A percentile compares a stretch with the other conserved stretches of the same genome.
phyloP scores from a whole-genome alignment of 1,140 invertebrate genomes.

The Gonatopus flavifemur region DNA sequence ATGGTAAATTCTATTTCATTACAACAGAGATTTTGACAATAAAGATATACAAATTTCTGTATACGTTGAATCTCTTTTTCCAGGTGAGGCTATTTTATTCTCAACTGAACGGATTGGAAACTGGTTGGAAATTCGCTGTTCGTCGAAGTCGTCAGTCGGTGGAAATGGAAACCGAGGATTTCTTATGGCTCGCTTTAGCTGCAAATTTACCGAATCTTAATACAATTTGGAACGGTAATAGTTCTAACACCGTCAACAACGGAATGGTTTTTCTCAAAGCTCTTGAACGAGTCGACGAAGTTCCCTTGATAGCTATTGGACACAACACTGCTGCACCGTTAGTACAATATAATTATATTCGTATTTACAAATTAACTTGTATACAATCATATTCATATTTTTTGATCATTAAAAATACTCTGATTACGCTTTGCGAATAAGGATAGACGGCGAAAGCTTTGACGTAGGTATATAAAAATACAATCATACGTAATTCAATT shows the following conservation, averaged over 20 bases:
- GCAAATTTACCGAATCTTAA: conserved; percentile 78
- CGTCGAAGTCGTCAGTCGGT: conserved; percentile 64
- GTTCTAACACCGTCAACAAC: conserved; percentile 21
- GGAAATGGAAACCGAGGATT: conserved; percentile 65
- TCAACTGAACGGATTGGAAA: conserved; percentile 70
- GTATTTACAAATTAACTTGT: conserved; percentile 3
- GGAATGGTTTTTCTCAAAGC: conserved; percentile 46
- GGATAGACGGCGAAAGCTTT: conserved; percentile 5
- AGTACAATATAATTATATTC: conserved; percentile 35
- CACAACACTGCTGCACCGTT: conserved; percentile 71
- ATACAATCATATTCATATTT: neutral
- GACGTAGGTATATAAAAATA: conserved; percentile 13
- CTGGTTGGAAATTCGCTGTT: conserved; percentile 69
- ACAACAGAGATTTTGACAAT: conserved; percentile 70
- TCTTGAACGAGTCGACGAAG: conserved; percentile 24
- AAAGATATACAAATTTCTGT: too few species aligned
- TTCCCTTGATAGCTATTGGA: conserved; percentile 52
- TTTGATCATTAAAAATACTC: neutral
- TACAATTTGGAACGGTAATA: conserved; percentile 39
- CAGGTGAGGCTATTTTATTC: conserved; percentile 70
- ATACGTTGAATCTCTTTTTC: conserved; percentile 16
- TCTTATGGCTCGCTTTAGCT: conserved; percentile 74
- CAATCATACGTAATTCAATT: neutral
- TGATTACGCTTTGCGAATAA: conserved; percentile 24
- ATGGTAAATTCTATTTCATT: conserved; percentile 63